Evolutionary conservation across 2,888 invertebrate species (phyloP).

Genomic region (Cephus pygmeus): DNA sequence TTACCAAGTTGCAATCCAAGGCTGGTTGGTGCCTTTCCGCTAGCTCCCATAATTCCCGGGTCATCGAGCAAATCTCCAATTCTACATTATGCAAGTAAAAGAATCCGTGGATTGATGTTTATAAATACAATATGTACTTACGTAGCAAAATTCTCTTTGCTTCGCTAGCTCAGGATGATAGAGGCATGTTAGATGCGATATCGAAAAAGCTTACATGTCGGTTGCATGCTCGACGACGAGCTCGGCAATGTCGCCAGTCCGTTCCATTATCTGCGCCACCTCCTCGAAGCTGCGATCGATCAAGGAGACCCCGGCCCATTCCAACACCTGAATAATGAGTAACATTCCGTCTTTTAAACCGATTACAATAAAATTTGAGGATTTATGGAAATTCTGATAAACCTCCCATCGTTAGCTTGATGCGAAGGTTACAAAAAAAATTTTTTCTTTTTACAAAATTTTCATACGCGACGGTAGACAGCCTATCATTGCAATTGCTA

Average conservation of each 20-base stretch:
- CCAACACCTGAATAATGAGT: conserved; percentile 75
- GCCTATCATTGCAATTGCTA: too few species aligned
- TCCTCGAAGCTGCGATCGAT: conserved; percentile 95
- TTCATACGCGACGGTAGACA: too few species aligned
- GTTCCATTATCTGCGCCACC: conserved; percentile 89
- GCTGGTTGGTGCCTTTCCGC: conserved; percentile 56
- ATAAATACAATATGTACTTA: not conserved
- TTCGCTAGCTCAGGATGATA: not conserved
- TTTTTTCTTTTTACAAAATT: too few species aligned
- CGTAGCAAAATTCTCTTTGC: not conserved
- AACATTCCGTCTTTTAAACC: conserved; percentile 10
- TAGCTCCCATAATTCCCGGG: conserved; percentile 63
- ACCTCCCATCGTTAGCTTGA: too few species aligned
- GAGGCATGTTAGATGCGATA: not conserved
- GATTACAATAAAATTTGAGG: conserved; percentile 24
- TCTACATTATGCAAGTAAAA: conserved; percentile 62
- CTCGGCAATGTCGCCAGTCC: conserved; percentile 87
- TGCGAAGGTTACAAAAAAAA: too few species aligned
- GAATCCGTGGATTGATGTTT: conserved; percentile 3
- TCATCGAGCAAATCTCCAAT: conserved; percentile 79
- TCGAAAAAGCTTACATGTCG: conserved; percentile 68
- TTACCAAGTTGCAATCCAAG: conserved; percentile 74
- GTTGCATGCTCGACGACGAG: conserved; percentile 85
- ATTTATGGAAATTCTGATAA: too few species aligned
- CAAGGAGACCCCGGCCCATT: conserved; percentile 91